Conservation (phyloP, 1,140 invertebrate genomes). For the Drosophila erecta region DNA sequence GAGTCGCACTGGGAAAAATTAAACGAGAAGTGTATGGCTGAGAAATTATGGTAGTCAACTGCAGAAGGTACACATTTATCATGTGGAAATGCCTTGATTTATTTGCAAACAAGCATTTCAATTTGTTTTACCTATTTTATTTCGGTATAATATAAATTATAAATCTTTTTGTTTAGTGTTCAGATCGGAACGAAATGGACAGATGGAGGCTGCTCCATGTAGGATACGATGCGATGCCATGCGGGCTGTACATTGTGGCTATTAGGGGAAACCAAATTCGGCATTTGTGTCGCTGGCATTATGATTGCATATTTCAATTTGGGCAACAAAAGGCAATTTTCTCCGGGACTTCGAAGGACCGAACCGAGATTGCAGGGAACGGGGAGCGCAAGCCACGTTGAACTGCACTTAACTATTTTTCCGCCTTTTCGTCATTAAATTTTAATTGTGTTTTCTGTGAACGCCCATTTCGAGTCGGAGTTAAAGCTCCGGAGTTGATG, state of each 20-base stretch:
- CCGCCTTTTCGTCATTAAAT: conserved; percentile 82
- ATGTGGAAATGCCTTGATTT: too few species aligned
- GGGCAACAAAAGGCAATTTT: conserved; percentile 56
- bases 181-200: conserved; percentile 16
- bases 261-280: conserved; percentile 74
- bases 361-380: conserved; percentile 27
- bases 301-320: conserved; percentile 74
- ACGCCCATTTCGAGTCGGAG: conserved; percentile 47
- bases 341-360: conserved; percentile 23
- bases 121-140: not conserved
- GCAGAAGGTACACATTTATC: too few species aligned
- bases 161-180: conserved; percentile 3
- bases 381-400: not conserved
- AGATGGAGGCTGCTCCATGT: conserved; percentile 39
- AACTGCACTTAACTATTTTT: conserved; percentile 60
- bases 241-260: conserved; percentile 56
- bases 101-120: not conserved
- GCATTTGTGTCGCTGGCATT: conserved; percentile 65
- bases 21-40: not conserved
- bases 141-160: not conserved
- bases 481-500: conserved; percentile 7
- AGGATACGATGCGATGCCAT: conserved; percentile 20
- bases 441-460: conserved; percentile 75
- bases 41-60: not conserved
- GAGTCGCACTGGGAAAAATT: conserved; percentile 16